These are phyloP conservation scores for Kuschelorhynchus macadamiae DNA, from an alignment of 2,888 invertebrate genomes.

Conservation along the genomic window DNA sequence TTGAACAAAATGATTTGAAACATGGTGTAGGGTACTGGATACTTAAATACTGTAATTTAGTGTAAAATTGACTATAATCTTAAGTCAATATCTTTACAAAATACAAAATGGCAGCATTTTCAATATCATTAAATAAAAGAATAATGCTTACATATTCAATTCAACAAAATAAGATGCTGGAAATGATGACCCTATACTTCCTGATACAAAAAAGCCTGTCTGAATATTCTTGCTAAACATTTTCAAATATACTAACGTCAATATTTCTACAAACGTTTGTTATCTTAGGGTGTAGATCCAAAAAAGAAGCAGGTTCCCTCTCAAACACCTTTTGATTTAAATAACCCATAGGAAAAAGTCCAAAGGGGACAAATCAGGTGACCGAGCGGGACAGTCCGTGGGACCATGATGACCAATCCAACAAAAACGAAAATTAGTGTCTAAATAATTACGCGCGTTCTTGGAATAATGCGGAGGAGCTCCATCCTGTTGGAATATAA, in stretches of 20 bases:
- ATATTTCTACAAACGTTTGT: constrained; percentile 2
- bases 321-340: background rate
- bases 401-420: constrained; percentile 15
- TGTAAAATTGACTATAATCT: too few species aligned
- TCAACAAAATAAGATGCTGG: constrained; percentile 12
- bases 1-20: too few species aligned
- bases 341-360: constrained; percentile 13
- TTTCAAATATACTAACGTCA: background rate
- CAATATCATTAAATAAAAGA: too few species aligned
- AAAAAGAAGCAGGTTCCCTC: background rate
- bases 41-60: too few species aligned
- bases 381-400: background rate
- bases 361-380: constrained; percentile 5
- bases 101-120: too few species aligned
- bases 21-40: too few species aligned
- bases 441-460: too few species aligned
- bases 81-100: too few species aligned
- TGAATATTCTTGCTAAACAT: constrained; percentile 1
- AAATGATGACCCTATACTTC: constrained; percentile 6
- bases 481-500: too few species aligned
- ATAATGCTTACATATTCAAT: background rate
- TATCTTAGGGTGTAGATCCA: background rate
- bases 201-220: constrained; percentile 2
- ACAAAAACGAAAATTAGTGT: too few species aligned
- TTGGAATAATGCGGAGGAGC: too few species aligned